These are phyloP conservation scores for Parthenolecanium corni DNA, from an alignment of 2,888 invertebrate genomes.

Conservation along the genomic window DNA sequence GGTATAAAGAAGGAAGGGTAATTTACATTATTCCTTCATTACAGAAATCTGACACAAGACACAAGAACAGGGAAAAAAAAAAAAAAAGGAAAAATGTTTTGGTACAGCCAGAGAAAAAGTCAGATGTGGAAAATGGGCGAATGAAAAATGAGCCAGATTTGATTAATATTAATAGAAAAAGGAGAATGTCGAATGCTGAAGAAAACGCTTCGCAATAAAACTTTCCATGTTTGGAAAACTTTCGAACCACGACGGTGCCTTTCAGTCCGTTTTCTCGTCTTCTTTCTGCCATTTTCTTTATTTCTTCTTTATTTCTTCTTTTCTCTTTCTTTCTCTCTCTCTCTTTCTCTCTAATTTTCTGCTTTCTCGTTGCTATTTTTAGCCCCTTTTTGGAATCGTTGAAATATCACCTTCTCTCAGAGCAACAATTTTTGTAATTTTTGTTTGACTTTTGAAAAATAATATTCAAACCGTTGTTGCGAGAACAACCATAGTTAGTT, in stretches of 20 bases:
- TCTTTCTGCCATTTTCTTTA: no score
- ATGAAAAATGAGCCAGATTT: constrained; percentile 26
- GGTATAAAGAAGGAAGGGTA: background rate
- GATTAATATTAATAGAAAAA: constrained; percentile 26
- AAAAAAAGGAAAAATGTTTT: background rate
- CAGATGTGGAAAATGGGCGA: background rate
- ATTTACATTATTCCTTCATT: constrained; percentile 20
- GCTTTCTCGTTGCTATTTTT: no score
- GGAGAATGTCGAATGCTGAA: constrained; percentile 20
- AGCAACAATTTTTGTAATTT: no score
- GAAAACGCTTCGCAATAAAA: constrained; percentile 21
- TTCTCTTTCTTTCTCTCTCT: no score
- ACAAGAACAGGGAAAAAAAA: no score
- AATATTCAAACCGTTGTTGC: no score
- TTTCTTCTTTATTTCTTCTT: no score
- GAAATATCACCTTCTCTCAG: no score
- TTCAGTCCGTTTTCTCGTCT: background rate
- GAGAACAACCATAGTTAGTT: no score
- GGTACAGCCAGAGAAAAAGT: background rate
- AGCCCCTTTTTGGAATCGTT: no score
- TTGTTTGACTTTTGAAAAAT: no score
- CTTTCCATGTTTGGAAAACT: constrained; percentile 19
- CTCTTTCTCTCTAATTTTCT: no score
- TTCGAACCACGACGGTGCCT: constrained; percentile 9
- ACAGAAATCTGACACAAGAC: constrained; percentile 5